phyloP scores from a whole-genome alignment of 2,113 vertebrate species.

The Strix uralensis region DNA sequence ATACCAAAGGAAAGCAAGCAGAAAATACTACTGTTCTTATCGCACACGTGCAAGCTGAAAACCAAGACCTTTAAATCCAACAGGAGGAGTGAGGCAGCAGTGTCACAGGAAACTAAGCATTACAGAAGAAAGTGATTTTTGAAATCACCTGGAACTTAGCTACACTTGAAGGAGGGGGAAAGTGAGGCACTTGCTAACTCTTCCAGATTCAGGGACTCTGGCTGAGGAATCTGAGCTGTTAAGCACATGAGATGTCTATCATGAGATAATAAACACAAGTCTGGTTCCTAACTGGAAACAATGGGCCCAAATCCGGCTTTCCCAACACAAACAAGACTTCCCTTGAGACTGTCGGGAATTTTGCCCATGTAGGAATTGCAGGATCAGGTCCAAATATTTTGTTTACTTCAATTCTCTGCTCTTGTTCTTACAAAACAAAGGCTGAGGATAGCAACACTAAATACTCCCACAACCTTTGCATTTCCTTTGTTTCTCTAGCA shows the following conservation, averaged over 20 bases:
- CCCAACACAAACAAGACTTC: conserved; percentile 54
- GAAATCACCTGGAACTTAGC: not conserved
- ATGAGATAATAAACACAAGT: conserved; percentile 35
- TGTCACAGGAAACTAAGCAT: not conserved
- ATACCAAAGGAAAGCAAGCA: not conserved
- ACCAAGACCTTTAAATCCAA: not conserved
- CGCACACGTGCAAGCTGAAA: not conserved
- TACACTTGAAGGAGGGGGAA: not conserved
- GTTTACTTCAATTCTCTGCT: conserved; percentile 58
- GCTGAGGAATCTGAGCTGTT: conserved; percentile 1
- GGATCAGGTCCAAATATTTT: conserved; percentile 59
- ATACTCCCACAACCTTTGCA: conserved; percentile 46
- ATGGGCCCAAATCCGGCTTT: conserved; percentile 42
- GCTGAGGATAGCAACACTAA: conserved; percentile 31
- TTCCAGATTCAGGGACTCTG: not conserved
- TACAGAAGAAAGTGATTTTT: not conserved
- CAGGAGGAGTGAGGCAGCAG: not conserved
- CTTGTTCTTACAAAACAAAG: conserved; percentile 59
- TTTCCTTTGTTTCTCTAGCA: conserved; percentile 40
- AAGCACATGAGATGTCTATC: not conserved
- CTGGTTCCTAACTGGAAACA: conserved; percentile 53
- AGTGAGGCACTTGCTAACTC: not conserved
- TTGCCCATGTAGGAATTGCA: conserved; percentile 50
- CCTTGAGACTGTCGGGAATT: conserved; percentile 47
- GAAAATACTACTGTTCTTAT: not conserved